These are phyloP conservation scores for Mellilla xanthometata DNA, from an alignment of 2,888 invertebrate species.

Conservation along the genomic window DNA sequence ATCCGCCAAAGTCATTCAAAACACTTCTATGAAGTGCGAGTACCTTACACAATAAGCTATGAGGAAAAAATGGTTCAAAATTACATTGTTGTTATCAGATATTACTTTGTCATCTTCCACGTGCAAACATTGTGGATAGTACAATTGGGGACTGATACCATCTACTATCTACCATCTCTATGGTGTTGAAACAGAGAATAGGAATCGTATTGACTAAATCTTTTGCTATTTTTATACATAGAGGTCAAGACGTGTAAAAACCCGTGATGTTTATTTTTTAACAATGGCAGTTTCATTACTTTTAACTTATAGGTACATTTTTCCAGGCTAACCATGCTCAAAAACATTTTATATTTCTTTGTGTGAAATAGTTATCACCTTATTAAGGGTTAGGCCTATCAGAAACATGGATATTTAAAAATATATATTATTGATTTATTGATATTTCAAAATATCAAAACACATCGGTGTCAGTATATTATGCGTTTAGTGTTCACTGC, in stretches of 20 bases:
- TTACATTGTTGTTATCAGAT: constrained; percentile 7
- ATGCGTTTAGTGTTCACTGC: constrained; percentile 47
- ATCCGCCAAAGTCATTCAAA: constrained; percentile 2
- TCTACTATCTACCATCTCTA: constrained; percentile 7
- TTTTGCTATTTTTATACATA: constrained; percentile 9
- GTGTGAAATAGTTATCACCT: too few relatives aligned
- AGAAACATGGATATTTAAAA: too few relatives aligned
- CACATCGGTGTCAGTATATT: constrained; percentile 12
- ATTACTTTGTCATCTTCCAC: constrained; percentile 7
- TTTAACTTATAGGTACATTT: too few relatives aligned
- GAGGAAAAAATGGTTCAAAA: constrained; percentile 1
- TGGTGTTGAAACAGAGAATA: constrained; percentile 14
- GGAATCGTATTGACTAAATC: constrained; percentile 9
- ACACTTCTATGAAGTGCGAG: neutral
- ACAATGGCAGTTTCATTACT: too few relatives aligned
- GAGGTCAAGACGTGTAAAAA: constrained; percentile 5
- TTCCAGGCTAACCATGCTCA: too few relatives aligned
- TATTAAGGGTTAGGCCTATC: too few relatives aligned
- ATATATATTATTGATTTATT: too few relatives aligned
- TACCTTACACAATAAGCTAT: constrained; percentile 1
- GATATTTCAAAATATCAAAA: constrained; percentile 39
- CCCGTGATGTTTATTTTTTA: neutral
- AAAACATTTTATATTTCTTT: too few relatives aligned
- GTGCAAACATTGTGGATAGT: constrained; percentile 13
- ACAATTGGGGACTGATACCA: constrained; percentile 14